Base-by-base conservation (phyloP, 2,797 vertebrate genomes). In the Argentina silus region DNA sequence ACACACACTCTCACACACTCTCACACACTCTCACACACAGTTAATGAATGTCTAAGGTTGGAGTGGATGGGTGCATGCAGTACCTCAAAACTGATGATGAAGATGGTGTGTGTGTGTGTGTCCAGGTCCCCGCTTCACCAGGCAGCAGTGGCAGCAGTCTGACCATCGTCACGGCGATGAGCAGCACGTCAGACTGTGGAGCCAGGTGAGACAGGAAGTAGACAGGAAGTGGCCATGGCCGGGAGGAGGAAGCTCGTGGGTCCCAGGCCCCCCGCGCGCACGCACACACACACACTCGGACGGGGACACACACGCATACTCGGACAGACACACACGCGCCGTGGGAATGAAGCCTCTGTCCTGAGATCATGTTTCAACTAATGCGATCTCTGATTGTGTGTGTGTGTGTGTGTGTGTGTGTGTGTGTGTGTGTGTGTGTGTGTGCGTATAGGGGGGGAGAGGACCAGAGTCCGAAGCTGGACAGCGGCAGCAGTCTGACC, bases 141-240 rank as follows among this genome's bases (percentile, higher is more conserved):
- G 95, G 96, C 53, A 96, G 96, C 85, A 96, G 95, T 7, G 94
- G 93, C 73, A 96, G 95, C 87, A 97, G 96, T 78, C 92, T 98
- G 74, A 99, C 97, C 57, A 94, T 96, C 7, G 95, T 98, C 65
- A 97, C 97, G 0, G 94, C 94, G 11, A 91, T 96, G 85, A 96
- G 95, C 82, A 96, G 92, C 86, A 91, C 94, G 87, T 97, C 97
- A 0, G 94, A 95, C 80, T 94, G 93, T 0, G 95, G 93, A 0
- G 87, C 94, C 87, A 97, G 97, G 97, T 97, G 82, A 86, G 77
- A 19, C 14, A 21, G 17, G 2, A 59, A 10, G 10, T 17, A 17
- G n/a, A 57, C 55, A 57, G 17, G 17, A 59, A 7, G 15, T 17
- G 19, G 53, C 11, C 14, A 2, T 56, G 53, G n/a, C 7, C 15